Evolutionary conservation across 2,888 invertebrate species (phyloP).

Genomic region (Stenichneumon culpator): DNA sequence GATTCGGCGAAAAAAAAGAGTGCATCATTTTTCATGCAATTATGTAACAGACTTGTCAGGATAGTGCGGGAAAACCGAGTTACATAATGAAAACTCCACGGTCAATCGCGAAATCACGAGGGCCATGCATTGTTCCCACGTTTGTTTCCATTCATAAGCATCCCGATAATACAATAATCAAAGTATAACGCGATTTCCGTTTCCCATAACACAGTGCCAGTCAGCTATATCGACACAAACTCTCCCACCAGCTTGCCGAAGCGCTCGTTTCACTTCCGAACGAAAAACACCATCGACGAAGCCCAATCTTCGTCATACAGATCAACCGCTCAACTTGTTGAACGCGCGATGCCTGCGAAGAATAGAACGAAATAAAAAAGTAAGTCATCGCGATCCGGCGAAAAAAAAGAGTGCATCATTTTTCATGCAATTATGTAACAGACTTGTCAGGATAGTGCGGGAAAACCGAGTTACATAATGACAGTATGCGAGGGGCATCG

Average conservation of each 20-base stretch:
- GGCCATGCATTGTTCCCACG: no score
- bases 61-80: not conserved
- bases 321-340: conserved; percentile 23
- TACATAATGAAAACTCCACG: no score
- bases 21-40: conserved; percentile 13
- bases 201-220: no score
- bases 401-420: conserved; percentile 3
- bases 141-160: no score
- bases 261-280: not conserved
- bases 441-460: not conserved
- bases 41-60: not conserved
- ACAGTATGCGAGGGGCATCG: not conserved
- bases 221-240: not conserved
- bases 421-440: conserved; percentile 10
- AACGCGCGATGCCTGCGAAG: not conserved
- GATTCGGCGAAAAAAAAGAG: not conserved
- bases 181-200: no score
- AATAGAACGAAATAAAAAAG: not conserved
- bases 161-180: no score
- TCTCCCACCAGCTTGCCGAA: not conserved
- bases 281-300: not conserved
- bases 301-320: not conserved
- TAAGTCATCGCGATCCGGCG: not conserved
- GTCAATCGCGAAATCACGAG: no score
- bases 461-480: conserved; percentile 17